Evolutionary conservation across 2,113 vertebrate species (phyloP), one percentile per base, ranked within the genome.

Genomic region (Phyllostomus discolor): DNA sequence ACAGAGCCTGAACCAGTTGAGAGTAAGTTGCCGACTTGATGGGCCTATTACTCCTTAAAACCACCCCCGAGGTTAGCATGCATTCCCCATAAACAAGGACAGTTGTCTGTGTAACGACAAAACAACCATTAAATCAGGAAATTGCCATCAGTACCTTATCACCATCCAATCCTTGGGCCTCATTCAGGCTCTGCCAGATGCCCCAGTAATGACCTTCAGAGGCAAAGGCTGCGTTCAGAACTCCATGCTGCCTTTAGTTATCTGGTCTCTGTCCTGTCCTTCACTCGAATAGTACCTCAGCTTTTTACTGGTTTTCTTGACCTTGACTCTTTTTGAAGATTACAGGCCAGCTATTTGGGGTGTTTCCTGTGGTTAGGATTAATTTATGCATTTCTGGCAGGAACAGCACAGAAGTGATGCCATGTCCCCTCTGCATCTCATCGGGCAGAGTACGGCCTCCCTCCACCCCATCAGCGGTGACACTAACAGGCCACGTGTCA

Each of bases 371-470:
- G 76, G n/a, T 70, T 17, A 46, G 11, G 14, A 75, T 70, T 43
- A 43, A 38, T 41, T n/a, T 57, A 10, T 22, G 67, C 43, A 10
- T 33, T 31, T 10, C 26, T 35, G 12, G 33, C 75, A 38, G 64
- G 66, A 59, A 4, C 24, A 20, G 10, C 31, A 11, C 4, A 17
- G 41, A 89, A 62, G 35, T 16, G 14, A 24, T 12, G 26, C 20
- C 52, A 24, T 9, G 4, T 54, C 57, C 33, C 33, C 19, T 11
- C 24, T 19, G 15, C 11, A 2, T 31, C 70, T 57, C 17, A 0
- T 35, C 22, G 48, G 43, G 50, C 14, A 52, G n/a, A 1, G 1
- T 11, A 1, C 5, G 9, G 5, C 5, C 38, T 69, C 16, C 0
- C 0, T 3, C 41, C 41, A 43, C 31, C 57, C 64, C 67, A 0